Conservation (phyloP, 2,797 vertebrate species). For the Anomalospiza imberbis region DNA sequence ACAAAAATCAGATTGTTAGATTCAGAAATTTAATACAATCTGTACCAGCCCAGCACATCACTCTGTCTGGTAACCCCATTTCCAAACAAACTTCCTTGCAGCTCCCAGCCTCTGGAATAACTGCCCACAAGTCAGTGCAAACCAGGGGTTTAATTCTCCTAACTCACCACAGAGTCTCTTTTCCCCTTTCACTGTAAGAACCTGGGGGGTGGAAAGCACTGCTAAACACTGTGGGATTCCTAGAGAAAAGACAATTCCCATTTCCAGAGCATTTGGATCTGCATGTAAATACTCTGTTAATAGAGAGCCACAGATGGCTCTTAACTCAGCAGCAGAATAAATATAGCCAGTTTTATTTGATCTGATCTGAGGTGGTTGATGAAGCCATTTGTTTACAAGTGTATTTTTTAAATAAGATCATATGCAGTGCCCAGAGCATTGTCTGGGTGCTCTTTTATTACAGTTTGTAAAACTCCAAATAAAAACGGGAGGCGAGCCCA, state of each 20-base stretch:
- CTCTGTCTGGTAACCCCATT: background rate
- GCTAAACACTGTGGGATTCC: background rate
- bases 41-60: background rate
- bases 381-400: conserved; percentile 33
- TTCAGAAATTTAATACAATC: background rate
- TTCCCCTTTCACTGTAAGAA: background rate
- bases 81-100: background rate
- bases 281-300: background rate
- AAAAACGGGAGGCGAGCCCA: background rate
- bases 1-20: background rate
- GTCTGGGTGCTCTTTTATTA: conserved; percentile 41
- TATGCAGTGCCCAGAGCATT: background rate
- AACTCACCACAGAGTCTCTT: background rate
- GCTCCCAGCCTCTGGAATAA: background rate
- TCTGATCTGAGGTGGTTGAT: conserved; percentile 28
- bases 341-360: conserved; percentile 7
- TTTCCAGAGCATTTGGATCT: background rate
- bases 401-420: conserved; percentile 22
- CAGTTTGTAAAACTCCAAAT: conserved; percentile 33
- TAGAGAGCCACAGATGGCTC: conserved; percentile 19
- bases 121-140: background rate
- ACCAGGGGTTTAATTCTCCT: background rate
- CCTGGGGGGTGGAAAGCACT: background rate
- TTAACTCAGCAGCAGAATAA: conserved; percentile 30
- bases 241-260: background rate